Percentiles rank a stretch among this genome's conserved stretches.
Evolutionary conservation across 2,888 invertebrate species (phyloP).

Genomic region (Athrips mouffetella): DNA sequence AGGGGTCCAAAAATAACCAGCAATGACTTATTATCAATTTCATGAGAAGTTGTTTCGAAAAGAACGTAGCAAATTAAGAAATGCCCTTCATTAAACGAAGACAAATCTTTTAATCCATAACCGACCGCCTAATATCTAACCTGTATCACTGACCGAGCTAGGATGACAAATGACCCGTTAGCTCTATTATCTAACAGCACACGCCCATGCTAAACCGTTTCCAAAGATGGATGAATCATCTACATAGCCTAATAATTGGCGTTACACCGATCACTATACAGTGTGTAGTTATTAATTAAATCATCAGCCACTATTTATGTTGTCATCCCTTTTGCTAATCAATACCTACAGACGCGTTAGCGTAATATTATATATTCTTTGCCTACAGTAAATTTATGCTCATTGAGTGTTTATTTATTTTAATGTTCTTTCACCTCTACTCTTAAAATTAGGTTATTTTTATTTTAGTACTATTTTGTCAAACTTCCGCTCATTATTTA

Average conservation of each 20-base stretch:
- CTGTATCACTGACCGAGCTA: no score
- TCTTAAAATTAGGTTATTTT: no score
- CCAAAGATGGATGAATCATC: constrained; percentile 14
- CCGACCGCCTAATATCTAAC: not conserved
- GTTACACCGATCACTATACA: not conserved
- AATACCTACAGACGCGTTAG: not conserved
- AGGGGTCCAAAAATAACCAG: no score
- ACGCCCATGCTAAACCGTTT: constrained; percentile 4
- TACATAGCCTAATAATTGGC: constrained; percentile 10
- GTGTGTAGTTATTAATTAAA: not conserved
- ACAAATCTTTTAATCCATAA: not conserved
- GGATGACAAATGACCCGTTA: not conserved
- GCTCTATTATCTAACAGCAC: not conserved
- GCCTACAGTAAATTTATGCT: no score
- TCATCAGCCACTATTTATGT: not conserved
- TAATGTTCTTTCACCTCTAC: no score
- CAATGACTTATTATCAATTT: no score
- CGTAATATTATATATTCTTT: not conserved
- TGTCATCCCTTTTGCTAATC: not conserved
- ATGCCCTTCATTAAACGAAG: no score
- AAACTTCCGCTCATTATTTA: no score
- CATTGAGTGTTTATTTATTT: no score
- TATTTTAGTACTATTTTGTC: no score
- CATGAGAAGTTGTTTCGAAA: no score
- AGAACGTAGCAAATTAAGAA: no score